Evolutionary conservation across 2,113 vertebrate genomes (phyloP).

Genomic region (Rhabdornis inornatus): DNA sequence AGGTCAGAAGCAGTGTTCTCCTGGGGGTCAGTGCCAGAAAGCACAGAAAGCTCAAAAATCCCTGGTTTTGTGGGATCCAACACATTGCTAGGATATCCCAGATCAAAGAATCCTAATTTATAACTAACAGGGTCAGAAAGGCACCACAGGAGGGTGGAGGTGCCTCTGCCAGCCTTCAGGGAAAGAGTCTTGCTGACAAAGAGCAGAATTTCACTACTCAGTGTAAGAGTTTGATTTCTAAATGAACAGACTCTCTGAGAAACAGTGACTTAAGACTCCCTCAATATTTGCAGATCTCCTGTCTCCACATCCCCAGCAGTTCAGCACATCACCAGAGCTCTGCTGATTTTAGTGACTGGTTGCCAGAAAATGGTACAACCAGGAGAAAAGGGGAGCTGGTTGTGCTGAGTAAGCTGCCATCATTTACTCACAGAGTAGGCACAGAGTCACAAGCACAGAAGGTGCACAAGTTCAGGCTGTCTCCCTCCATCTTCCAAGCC

Average conservation of each 20-base stretch:
- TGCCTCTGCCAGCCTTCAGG: neutral
- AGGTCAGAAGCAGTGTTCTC: too few relatives aligned
- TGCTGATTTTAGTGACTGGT: slow-evolving; percentile 3
- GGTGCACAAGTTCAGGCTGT: slow-evolving; percentile 22
- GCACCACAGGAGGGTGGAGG: neutral
- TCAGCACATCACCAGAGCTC: neutral
- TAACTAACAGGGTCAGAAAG: neutral
- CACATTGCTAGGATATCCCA: neutral
- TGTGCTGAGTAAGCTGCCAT: neutral
- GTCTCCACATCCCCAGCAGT: neutral
- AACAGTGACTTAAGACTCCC: neutral
- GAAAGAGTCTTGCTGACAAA: neutral
- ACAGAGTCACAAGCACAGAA: neutral
- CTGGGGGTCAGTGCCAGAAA: too few relatives aligned
- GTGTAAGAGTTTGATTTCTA: neutral
- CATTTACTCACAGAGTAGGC: neutral
- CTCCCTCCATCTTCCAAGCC: neutral
- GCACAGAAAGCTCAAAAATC: too few relatives aligned
- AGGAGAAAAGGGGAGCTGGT: neutral
- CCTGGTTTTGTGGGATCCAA: too few relatives aligned
- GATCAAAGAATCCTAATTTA: neutral
- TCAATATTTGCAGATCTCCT: neutral
- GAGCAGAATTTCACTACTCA: neutral
- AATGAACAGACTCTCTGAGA: neutral
- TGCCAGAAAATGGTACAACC: neutral